Evolutionary conservation across 2,888 invertebrate species (phyloP), one percentile per base, ranked within the genome.

Genomic region (Zygothrica quintamaculata): DNA sequence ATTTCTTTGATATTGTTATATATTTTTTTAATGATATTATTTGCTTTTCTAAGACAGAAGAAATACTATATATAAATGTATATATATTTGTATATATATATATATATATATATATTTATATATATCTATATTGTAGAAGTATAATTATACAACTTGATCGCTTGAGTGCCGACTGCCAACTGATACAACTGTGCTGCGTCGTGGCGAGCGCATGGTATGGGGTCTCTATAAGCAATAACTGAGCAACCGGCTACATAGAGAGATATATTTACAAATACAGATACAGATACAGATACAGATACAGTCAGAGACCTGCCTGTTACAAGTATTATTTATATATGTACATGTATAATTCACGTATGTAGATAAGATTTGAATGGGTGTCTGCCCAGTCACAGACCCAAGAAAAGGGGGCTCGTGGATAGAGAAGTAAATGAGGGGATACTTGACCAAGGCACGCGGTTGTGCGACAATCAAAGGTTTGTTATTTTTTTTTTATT

Each of bases 101-200:
- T 22, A 22, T 22, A 22, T n/a, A n/a, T n/a, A n/a, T n/a, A n/a
- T n/a, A n/a, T n/a, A n/a, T n/a, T n/a, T n/a, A n/a, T n/a, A n/a
- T n/a, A n/a, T n/a, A n/a, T n/a, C n/a, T n/a, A n/a, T n/a, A n/a
- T n/a, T 29, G 25, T 31, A 29, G 11, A 16, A 11, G n/a, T 39
- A 13, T 31, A 5, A 11, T 0, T 40, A 31, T 51, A 11, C 40
- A 74, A 87, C 87, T 74, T 86, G 86, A 88, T 88, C 87, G 75
- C 71, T 77, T 72, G 69, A 74, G 61, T 66, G 70, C 51, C 73
- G 76, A 86, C 70, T 74, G 79, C 66, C 73, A 75, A 88, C 88
- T 88, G 79, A 88, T 68, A 3, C 18, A 22, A 22, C 18, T 67
- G 44, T 36, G 51, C 85, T 68, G 71, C 52, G 59, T 31, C 43